phyloP scores from a whole-genome alignment of 2,888 invertebrate genomes.

The Ctenicera cuprea region DNA sequence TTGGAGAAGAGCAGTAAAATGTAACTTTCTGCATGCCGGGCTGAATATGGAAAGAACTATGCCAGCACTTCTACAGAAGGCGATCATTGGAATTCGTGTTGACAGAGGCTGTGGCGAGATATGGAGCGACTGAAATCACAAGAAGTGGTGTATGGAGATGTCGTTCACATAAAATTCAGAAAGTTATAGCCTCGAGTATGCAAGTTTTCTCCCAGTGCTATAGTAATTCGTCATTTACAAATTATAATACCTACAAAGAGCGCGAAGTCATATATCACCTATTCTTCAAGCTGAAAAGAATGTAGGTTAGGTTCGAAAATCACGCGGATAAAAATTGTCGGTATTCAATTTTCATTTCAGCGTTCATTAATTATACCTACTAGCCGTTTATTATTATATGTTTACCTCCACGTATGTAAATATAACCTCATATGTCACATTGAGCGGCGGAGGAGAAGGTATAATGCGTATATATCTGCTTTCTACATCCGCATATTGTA shows the following conservation, averaged over 20 bases:
- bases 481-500: conserved; percentile 47
- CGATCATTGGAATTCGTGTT: conserved; percentile 52
- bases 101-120: conserved; percentile 51
- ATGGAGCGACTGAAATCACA: conserved; percentile 54
- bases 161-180: conserved; percentile 44
- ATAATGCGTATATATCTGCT: conserved; percentile 44
- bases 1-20: conserved; percentile 43
- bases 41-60: conserved; percentile 49
- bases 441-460: conserved; percentile 21
- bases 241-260: conserved; percentile 21
- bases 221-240: conserved; percentile 36
- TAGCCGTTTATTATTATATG: conserved; percentile 31
- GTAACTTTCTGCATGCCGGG: conserved; percentile 50
- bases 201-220: conserved; percentile 28
- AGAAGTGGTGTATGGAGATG: conserved; percentile 54
- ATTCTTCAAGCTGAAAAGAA: conserved; percentile 16
- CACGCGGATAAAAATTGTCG: conserved; percentile 5
- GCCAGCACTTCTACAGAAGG: conserved; percentile 49
- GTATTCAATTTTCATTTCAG: conserved; percentile 28
- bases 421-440: conserved; percentile 46
- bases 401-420: conserved; percentile 38
- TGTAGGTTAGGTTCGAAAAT: conserved; percentile 16
- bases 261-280: conserved; percentile 11
- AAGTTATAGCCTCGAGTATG: conserved; percentile 28
- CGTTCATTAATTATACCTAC: conserved; percentile 38